These are phyloP conservation scores for Boulengeromyrus knoepffleri DNA, from an alignment of 2,113 vertebrate species.

Conservation along the genomic window DNA sequence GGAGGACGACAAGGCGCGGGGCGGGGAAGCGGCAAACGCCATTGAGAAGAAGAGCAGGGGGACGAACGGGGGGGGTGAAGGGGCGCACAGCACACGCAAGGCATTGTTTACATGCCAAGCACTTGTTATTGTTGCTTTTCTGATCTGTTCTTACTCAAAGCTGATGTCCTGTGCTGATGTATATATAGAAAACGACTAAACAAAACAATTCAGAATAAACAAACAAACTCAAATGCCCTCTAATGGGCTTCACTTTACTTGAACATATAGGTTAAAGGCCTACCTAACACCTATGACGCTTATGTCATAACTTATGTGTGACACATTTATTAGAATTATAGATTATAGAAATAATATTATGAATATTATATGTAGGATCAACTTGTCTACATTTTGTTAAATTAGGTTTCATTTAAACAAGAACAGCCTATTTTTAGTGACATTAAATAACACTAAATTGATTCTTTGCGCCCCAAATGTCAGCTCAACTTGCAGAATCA, in stretches of 20 bases:
- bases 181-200: neutral
- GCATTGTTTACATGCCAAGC: neutral
- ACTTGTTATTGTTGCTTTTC: neutral
- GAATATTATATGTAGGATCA: neutral
- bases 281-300: neutral
- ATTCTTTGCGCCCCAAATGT: neutral
- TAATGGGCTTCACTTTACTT: neutral
- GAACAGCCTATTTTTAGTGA: neutral
- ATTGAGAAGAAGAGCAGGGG: no score
- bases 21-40: no score
- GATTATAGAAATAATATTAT: neutral
- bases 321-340: neutral
- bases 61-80: neutral
- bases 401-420: neutral
- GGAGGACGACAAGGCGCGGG: no score
- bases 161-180: neutral
- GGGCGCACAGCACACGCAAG: neutral
- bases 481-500: neutral
- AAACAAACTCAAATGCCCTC: neutral
- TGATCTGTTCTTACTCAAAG: neutral
- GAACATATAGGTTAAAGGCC: neutral
- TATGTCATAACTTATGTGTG: neutral
- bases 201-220: neutral
- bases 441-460: neutral
- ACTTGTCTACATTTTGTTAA: neutral